Evolutionary conservation across 2,888 invertebrate genomes (phyloP).

Genomic region (Athalia cordata): DNA sequence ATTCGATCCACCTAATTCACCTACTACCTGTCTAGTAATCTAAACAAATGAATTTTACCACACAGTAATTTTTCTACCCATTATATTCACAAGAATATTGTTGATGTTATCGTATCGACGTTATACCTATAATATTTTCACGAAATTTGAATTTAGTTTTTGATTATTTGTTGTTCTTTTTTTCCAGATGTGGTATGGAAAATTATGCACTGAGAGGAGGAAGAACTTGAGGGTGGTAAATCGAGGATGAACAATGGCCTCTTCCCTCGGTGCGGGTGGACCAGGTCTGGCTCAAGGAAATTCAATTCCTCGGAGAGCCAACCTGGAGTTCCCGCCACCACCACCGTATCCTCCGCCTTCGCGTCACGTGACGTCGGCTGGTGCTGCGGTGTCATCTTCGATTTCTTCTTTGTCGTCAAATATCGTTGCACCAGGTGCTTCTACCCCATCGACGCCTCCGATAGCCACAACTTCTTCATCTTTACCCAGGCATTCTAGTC

Average conservation of each 20-base stretch:
- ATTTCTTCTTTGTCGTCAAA: slow-evolving; percentile 63
- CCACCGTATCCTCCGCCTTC: slow-evolving; percentile 81
- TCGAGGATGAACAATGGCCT: slow-evolving; percentile 63
- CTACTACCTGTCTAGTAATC: slow-evolving; percentile 1
- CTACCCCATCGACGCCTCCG: slow-evolving; percentile 53
- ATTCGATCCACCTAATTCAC: slow-evolving; percentile 37
- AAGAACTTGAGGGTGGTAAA: slow-evolving; percentile 33
- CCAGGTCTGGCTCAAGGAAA: slow-evolving; percentile 60
- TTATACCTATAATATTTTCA: too few relatives aligned
- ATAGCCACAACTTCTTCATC: slow-evolving; percentile 29
- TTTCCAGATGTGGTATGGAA: slow-evolving; percentile 19
- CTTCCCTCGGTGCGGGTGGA: slow-evolving; percentile 61
- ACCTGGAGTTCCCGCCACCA: slow-evolving; percentile 85
- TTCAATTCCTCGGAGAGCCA: slow-evolving; percentile 65
- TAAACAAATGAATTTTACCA: too few relatives aligned
- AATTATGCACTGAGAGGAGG: slow-evolving; percentile 1
- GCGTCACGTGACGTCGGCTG: slow-evolving; percentile 61
- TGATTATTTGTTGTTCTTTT: neutral
- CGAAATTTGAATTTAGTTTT: neutral
- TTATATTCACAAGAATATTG: too few relatives aligned
- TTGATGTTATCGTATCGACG: too few relatives aligned
- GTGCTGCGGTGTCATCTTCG: neutral
- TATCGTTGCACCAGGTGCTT: slow-evolving; percentile 56
- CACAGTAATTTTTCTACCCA: too few relatives aligned
- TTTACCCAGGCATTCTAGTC: slow-evolving; percentile 48